A percentile compares a stretch with the other conserved stretches of the same genome.
phyloP scores from a whole-genome alignment of 2,888 invertebrate species.

The Didymodactylos carnosus region DNA sequence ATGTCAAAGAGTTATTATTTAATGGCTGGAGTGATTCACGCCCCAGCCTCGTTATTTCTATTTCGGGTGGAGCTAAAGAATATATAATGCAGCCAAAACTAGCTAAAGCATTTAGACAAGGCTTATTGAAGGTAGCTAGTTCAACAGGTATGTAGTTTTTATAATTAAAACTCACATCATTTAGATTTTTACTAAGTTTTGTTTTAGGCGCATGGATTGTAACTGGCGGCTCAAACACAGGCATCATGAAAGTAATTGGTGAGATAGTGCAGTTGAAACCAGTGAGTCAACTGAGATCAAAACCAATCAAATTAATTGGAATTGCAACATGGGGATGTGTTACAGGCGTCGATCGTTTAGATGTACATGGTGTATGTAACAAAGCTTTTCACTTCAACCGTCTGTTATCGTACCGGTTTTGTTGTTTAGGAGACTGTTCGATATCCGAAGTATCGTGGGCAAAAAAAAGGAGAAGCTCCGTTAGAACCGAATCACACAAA shows the following conservation, averaged over 20 bases:
- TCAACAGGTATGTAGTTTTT: constrained; percentile 34
- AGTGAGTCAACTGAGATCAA: too few relatives aligned
- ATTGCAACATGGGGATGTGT: constrained; percentile 31
- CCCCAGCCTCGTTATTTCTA: constrained; percentile 34
- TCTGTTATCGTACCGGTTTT: constrained; percentile 16
- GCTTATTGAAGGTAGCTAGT: constrained; percentile 32
- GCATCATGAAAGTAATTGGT: constrained; percentile 14
- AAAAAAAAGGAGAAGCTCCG: constrained; percentile 19
- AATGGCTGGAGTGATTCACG: background rate
- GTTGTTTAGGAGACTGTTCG: background rate
- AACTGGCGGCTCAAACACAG: constrained; percentile 10
- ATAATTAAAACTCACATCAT: too few relatives aligned
- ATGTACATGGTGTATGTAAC: constrained; percentile 18
- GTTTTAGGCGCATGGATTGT: constrained; percentile 16
- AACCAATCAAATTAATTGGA: background rate
- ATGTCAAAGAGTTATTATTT: background rate
- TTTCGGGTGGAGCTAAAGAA: constrained; percentile 34
- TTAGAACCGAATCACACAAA: constrained; percentile 35
- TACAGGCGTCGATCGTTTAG: constrained; percentile 21
- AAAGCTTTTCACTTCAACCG: constrained; percentile 31
- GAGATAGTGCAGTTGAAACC: constrained; percentile 19
- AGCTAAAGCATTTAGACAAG: constrained; percentile 29
- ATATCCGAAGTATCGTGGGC: constrained; percentile 14
- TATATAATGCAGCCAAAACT: constrained; percentile 29
- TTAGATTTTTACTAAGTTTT: too few relatives aligned